phyloP scores from a whole-genome alignment of 2,888 invertebrate genomes.

The Aporophyla nigra region DNA sequence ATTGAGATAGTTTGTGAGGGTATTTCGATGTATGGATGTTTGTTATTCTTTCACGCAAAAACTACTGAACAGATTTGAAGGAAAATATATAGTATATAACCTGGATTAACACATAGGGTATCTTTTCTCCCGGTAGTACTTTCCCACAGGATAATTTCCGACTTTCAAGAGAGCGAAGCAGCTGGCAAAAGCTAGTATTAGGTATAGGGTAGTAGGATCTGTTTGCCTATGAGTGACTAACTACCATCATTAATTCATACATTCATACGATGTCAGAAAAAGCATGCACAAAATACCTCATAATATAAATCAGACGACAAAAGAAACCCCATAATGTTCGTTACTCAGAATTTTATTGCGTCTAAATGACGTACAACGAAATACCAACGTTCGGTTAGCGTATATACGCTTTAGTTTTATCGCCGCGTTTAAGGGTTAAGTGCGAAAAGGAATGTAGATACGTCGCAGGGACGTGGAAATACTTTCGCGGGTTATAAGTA shows the following conservation, averaged over 20 bases:
- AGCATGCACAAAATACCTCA: slow-evolving; percentile 40
- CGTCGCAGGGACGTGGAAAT: slow-evolving; percentile 69
- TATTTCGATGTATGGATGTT: too few species aligned
- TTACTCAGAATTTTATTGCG: slow-evolving; percentile 73
- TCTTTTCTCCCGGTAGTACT: too few species aligned
- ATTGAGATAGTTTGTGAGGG: too few species aligned
- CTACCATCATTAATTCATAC: slow-evolving; percentile 2
- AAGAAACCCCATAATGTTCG: slow-evolving; percentile 70
- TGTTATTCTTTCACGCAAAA: too few species aligned
- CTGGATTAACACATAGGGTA: too few species aligned
- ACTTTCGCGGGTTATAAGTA: slow-evolving; percentile 66
- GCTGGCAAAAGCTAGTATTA: too few species aligned
- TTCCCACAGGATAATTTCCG: too few species aligned
- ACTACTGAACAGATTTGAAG: too few species aligned
- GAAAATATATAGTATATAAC: too few species aligned
- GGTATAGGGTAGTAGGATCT: neutral
- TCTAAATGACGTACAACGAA: slow-evolving; percentile 71
- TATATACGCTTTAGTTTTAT: slow-evolving; percentile 78
- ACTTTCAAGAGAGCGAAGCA: too few species aligned
- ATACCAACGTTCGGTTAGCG: slow-evolving; percentile 68
- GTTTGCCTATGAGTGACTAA: neutral
- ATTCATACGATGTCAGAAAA: slow-evolving; percentile 12
- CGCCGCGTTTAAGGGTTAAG: slow-evolving; percentile 76
- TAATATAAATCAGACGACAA: slow-evolving; percentile 71
- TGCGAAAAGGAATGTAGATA: slow-evolving; percentile 75